Evolutionary conservation across 1,140 invertebrate species (phyloP).

Genomic region (Caenorhabditis remanei): DNA sequence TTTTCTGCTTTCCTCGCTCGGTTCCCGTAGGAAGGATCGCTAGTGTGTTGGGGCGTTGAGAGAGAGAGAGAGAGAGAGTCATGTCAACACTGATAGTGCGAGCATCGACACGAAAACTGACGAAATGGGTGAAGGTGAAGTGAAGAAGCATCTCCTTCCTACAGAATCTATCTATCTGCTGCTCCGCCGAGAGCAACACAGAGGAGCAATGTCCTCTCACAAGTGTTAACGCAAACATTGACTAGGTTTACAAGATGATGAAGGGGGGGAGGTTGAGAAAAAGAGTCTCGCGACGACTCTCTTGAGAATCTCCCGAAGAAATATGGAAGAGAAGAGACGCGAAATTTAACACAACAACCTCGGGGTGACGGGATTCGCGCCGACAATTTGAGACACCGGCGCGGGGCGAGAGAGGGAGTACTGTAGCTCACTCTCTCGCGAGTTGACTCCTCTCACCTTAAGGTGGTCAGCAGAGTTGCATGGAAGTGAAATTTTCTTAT

Average conservation of each 20-base stretch:
- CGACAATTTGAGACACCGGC: neutral
- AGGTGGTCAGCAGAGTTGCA: too few relatives aligned
- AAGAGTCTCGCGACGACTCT: neutral
- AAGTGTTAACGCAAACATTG: slow-evolving; percentile 55
- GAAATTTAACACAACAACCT: slow-evolving; percentile 52
- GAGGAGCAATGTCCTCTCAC: neutral
- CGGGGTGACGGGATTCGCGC: slow-evolving; percentile 43
- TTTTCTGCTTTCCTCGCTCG: neutral
- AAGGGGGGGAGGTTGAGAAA: neutral
- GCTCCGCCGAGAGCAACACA: neutral
- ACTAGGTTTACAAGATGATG: slow-evolving; percentile 47
- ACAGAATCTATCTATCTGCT: neutral
- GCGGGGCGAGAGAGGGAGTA: neutral
- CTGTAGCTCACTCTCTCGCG: neutral
- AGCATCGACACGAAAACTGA: slow-evolving; percentile 53
- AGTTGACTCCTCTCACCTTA: too few relatives aligned
- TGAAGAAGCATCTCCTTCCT: neutral
- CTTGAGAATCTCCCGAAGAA: neutral
- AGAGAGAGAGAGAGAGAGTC: neutral
- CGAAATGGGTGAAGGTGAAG: slow-evolving; percentile 1
- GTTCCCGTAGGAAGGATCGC: neutral
- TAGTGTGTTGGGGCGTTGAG: neutral
- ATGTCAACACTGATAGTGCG: slow-evolving; percentile 55
- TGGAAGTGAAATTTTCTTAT: too few relatives aligned
- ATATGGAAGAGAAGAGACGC: neutral